Percentiles rank a stretch among this genome's conserved stretches.
phyloP scores from a whole-genome alignment of 1,140 invertebrate genomes.

The Diuraphis noxia region DNA sequence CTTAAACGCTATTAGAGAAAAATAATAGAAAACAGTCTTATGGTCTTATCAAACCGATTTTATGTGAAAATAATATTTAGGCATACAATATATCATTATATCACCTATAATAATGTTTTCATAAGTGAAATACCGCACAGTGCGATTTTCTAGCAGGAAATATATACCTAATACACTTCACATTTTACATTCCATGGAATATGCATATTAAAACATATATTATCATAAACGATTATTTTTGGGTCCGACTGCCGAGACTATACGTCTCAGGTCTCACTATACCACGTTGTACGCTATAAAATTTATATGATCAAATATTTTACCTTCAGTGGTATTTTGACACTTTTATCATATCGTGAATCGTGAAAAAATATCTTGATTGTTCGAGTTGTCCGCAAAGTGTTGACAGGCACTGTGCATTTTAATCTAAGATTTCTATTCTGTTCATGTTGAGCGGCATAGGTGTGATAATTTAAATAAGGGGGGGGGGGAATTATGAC shows the following conservation, averaged over 20 bases:
- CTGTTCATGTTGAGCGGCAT: no score
- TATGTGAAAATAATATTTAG: not conserved
- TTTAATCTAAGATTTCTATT: no score
- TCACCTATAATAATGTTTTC: not conserved
- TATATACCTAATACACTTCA: no score
- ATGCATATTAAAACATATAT: no score
- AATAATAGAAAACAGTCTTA: not conserved
- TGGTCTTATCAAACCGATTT: not conserved
- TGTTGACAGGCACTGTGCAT: no score
- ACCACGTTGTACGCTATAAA: not conserved
- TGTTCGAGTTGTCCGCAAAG: no score
- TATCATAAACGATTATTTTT: not conserved
- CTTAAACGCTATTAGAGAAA: no score
- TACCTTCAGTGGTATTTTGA: not conserved
- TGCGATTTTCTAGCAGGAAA: not conserved
- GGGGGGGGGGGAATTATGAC: no score
- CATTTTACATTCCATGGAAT: not conserved
- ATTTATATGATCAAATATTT: not conserved
- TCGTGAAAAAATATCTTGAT: no score
- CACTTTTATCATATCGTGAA: not conserved
- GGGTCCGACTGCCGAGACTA: not conserved
- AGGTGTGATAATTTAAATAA: no score
- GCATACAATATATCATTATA: not conserved
- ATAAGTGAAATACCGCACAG: not conserved
- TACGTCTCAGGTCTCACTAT: no score